Base-by-base conservation (phyloP, 2,797 vertebrate genomes). In the Nothura maculosa region DNA sequence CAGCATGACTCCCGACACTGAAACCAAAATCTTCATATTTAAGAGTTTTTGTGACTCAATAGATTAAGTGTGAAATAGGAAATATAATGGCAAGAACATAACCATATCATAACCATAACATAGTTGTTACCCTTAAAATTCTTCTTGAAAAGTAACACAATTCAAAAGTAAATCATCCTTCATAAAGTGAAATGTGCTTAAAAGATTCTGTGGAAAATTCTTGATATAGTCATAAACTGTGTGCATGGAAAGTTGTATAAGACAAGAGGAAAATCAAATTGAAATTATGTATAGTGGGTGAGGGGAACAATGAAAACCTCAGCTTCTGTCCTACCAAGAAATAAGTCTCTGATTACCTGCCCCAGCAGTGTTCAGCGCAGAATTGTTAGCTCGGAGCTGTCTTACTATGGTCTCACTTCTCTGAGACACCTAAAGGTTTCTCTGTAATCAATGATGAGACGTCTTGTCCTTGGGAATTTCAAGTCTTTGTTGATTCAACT, bases 1-100 rank as follows among this genome's bases (percentile, higher is more conserved):
- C 76, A 93, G 61, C 69, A 34, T 72, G 85, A 81, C 73, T 92
- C 76, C 92, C 79, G 93, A 96, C 85, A 73, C 69, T 78, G 85
- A 94, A 95, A 94, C 89, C 62, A 89, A 95, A 94, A 79, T 91
- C 54, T 42, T 92, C 69, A 60, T 85, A 91, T 93, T 95, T 94
- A 95, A 79, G 90, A 78, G 76, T 93, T 95, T 96, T 96, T 93
- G 92, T 94, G 91, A 90, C 73, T 95, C 82, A 89, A 93, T 89
- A 94, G 87, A 96, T 95, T 96, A 96, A 90, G 94, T 96, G 94
- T 94, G 93, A 94, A 94, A 85, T 93, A 91, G 92, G 93, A 95
- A 96, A 94, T 96, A 96, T 89, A 94, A 89, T 93, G 94, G 90
- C 92, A 96, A 89, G 64, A 95, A 77, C 42, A 43, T 85, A 63